Base-by-base conservation (phyloP, 1,140 invertebrate genomes). In the Nymphalis io region DNA sequence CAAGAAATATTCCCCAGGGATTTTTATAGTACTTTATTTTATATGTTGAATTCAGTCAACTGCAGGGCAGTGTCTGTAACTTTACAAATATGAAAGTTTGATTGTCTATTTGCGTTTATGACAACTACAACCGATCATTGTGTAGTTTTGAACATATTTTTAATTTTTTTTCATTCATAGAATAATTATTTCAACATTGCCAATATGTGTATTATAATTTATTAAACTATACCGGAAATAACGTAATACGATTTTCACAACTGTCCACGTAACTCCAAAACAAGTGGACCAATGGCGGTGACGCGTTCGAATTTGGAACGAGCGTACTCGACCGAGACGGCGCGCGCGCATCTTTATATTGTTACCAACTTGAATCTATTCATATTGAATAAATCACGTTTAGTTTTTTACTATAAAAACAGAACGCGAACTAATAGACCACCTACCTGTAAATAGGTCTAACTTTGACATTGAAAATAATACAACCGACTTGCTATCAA, bases 291-390 rank as follows among this genome's bases (percentile, higher is more conserved):
- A 69, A 64, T 65, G 39, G 46, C 21, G 44, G 55, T 39, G 48
- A 42, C 42, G 15, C 44, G 44, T 46, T 46, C n/a, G 63, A 68
- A 74, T 70, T 68, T 70, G 64, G 72, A 70, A 60, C 72, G 68
- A 58, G 33, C 42, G 46, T 53, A 68, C 68, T 70, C 63, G 60
- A 68, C 63, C 68, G 55, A 44, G 60, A 46, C 72, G 72, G 72
- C 72, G 72, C 67, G 62, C 67, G 72, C 55, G 68, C 67, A 70
- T 74, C 68, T 69, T 62, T 69, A n/a, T n/a, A 69, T 65, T 63
- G 60, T 63, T 63, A 65, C 63, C 63, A 65, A 46, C 15, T 46
- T 46, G 44, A n/a, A 18, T 46, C 27, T 33, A 33, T 33, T 33
- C 44, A 46, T n/a, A 16, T 44, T 65, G 53, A 58, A 65, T 58